Base-by-base conservation (phyloP, 1,140 invertebrate genomes). In the Chionoecetes opilio region DNA sequence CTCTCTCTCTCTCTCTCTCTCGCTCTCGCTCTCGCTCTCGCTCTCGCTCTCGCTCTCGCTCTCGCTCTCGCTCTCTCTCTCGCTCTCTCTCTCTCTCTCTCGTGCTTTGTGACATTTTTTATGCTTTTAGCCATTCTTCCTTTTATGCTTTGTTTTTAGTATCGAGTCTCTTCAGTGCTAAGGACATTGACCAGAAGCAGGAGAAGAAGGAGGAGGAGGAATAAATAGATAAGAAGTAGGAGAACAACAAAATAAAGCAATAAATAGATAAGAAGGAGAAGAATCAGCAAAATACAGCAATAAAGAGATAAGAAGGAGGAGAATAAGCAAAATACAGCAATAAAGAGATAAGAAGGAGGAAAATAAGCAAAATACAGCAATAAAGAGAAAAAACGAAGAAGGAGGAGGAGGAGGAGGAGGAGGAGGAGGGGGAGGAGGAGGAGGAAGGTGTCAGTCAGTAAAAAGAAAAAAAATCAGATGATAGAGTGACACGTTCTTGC, bases 1-100 rank as follows among this genome's bases (percentile, higher is more conserved):
- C 53, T 63, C 53, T 63, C 53, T 63, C 53, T 63, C 53, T 63
- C 53, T 63, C 53, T 63, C 53, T 63, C 53, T 63, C 53, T 63
- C 53, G 8, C 53, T 63, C 53, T 63, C 53, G 8, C 53, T 26
- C 21, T 75, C n/a, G 26, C n/a, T 75, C 46, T 53, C 46, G 5
- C 21, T 63, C 21, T 63, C 38, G 3, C 38, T 41, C 38, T 63
- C 21, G 8, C 53, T 63, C 9, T 63, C 53, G 8, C 21, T 63
- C 53, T 63, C 53, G 8, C 53, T 63, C 53, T 63, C 53, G 8
- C 53, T 63, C 53, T 63, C 53, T 63, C 53, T 63, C 53, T 63
- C 53, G 8, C 53, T 63, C 53, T 63, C 53, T 63, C 53, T 26
- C 21, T 75, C n/a, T 75, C n/a, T 75, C 46, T 53, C 46, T 53